Conservation (phyloP, 2,888 invertebrate species). For the Rhodophaea formosa region DNA sequence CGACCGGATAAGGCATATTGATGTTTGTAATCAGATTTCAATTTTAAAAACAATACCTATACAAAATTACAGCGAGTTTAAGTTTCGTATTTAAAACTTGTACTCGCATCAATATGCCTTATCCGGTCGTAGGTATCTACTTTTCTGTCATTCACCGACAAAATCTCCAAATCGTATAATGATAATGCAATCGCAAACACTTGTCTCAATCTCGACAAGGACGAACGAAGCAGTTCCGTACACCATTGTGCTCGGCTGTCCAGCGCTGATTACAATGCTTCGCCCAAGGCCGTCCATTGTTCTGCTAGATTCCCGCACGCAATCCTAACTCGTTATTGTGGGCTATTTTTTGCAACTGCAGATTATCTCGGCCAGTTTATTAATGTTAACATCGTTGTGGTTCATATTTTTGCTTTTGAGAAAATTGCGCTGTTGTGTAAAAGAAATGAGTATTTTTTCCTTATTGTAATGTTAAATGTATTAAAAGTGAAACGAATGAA, state of each 20-base stretch:
- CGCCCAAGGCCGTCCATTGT: conserved; percentile 73
- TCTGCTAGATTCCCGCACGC: conserved; percentile 72
- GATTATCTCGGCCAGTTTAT: conserved; percentile 30
- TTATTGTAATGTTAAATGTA: no score
- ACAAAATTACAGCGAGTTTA: no score
- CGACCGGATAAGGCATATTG: no score
- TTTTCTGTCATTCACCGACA: no score
- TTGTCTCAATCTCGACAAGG: neutral
- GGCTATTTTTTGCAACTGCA: conserved; percentile 37
- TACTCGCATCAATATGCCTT: no score
- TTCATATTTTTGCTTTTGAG: neutral
- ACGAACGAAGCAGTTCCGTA: conserved; percentile 19
- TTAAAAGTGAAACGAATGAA: no score
- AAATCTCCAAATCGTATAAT: neutral
- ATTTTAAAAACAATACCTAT: no score
- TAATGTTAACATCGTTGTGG: conserved; percentile 6
- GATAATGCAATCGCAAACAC: neutral
- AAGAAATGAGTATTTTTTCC: neutral
- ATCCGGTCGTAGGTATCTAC: no score
- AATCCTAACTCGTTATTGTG: conserved; percentile 50
- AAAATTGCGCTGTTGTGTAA: neutral
- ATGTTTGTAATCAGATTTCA: no score
- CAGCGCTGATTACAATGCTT: conserved; percentile 62
- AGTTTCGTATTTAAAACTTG: no score
- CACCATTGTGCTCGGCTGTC: conserved; percentile 41